Conservation (phyloP, 2,797 vertebrate species). For the Momotus momota region DNA sequence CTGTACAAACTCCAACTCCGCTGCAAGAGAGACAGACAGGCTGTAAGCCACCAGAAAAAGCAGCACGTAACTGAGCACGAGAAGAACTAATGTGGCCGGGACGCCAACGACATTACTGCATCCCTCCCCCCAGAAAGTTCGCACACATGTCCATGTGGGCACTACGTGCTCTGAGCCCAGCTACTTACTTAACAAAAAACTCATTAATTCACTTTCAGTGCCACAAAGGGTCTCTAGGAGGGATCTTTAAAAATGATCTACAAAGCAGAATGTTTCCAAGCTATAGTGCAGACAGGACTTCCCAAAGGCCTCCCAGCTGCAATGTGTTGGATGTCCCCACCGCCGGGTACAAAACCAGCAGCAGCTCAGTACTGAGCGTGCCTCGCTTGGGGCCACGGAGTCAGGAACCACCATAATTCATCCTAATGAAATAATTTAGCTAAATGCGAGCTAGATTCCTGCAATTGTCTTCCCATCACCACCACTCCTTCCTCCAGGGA, state of each 20-base stretch:
- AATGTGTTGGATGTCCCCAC: not conserved
- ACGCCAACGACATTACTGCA: not conserved
- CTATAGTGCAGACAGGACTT: not conserved
- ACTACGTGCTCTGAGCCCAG: not conserved
- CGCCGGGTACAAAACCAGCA: not conserved
- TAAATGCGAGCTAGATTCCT: not conserved
- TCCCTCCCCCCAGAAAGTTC: not conserved
- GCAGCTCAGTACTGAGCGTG: accelerated
- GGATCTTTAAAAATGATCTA: not conserved
- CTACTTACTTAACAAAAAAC: not conserved
- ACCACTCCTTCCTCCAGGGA: not conserved
- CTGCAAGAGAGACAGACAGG: slow-evolving; percentile 73
- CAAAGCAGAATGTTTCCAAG: not conserved
- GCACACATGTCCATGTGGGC: not conserved
- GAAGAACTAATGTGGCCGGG: not conserved
- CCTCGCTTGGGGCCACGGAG: accelerated
- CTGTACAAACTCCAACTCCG: slow-evolving; percentile 98
- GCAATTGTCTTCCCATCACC: not conserved
- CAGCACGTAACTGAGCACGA: not conserved
- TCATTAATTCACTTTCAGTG: not conserved
- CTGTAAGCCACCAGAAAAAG: slow-evolving; percentile 3
- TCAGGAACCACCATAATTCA: accelerated
- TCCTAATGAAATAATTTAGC: not conserved
- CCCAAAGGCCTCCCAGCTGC: not conserved
- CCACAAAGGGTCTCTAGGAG: not conserved